Conservation (phyloP, 2,113 vertebrate genomes). For the Toxotes jaculatrix region DNA sequence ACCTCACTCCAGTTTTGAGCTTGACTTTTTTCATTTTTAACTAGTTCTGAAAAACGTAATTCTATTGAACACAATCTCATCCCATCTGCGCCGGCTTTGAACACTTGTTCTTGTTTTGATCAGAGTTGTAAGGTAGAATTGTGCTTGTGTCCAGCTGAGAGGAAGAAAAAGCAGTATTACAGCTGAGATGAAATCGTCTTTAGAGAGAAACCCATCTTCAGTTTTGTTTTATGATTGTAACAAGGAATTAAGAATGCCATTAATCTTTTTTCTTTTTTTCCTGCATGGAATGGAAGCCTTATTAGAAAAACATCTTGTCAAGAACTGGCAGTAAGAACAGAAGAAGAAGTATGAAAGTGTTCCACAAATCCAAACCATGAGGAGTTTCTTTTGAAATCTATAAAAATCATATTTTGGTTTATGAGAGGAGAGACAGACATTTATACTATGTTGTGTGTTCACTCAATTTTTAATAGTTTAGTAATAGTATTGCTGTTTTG, state of each 20-base stretch:
- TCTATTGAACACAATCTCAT: slow-evolving; percentile 74
- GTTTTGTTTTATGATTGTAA: slow-evolving; percentile 36
- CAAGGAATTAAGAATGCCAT: slow-evolving; percentile 22
- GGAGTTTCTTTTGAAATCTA: neutral
- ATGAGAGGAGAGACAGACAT: slow-evolving; percentile 1
- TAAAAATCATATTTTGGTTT: slow-evolving; percentile 12
- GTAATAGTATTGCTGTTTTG: neutral
- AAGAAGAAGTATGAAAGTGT: slow-evolving; percentile 26
- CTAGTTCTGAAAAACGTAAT: slow-evolving; percentile 71
- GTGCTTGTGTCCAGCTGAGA: slow-evolving; percentile 45
- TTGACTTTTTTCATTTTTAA: slow-evolving; percentile 75
- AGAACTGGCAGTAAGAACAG: slow-evolving; percentile 13
- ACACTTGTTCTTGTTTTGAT: slow-evolving; percentile 75
- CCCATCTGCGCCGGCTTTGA: slow-evolving; percentile 62
- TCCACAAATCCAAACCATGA: neutral
- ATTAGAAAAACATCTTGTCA: slow-evolving; percentile 21
- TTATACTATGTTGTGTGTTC: neutral
- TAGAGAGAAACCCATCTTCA: slow-evolving; percentile 40
- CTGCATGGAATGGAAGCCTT: slow-evolving; percentile 10
- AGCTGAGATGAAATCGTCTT: slow-evolving; percentile 53
- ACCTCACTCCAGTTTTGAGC: slow-evolving; percentile 59
- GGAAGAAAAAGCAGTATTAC: slow-evolving; percentile 26
- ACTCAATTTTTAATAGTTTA: too few species aligned
- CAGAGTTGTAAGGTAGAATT: slow-evolving; percentile 57
- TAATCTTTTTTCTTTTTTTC: slow-evolving; percentile 12